A percentile compares a stretch with the other conserved stretches of the same genome.
phyloP scores from a whole-genome alignment of 2,888 invertebrate genomes.

The Yponomeuta cagnagella region DNA sequence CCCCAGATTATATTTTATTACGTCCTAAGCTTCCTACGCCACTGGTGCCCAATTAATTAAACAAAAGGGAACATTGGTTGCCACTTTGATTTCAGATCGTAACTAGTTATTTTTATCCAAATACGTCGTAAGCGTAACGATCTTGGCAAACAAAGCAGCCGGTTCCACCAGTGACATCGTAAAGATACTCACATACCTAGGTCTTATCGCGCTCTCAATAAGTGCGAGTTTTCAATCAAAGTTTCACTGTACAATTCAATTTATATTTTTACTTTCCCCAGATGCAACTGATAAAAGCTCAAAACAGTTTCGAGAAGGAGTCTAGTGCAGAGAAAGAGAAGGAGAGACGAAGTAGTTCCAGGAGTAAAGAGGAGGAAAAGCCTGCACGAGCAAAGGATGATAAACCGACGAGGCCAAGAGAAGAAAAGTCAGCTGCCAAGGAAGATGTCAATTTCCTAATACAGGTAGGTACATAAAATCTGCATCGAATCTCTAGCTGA shows the following conservation, averaged over 20 bases:
- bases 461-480: conserved; percentile 45
- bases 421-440: conserved; percentile 49
- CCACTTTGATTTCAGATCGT: not conserved
- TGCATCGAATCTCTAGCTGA: too few relatives aligned
- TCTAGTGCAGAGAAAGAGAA: conserved; percentile 34
- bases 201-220: not conserved
- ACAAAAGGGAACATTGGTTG: not conserved
- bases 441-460: conserved; percentile 70
- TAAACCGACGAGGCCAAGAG: conserved; percentile 34
- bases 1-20: too few relatives aligned
- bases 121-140: not conserved
- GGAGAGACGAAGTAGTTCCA: conserved; percentile 61
- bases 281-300: conserved; percentile 73
- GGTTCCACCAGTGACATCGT: not conserved
- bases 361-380: conserved; percentile 64
- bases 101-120: not conserved
- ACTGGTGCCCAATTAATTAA: not conserved
- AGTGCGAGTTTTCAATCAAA: not conserved
- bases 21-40: not conserved
- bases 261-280: conserved; percentile 36
- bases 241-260: too few relatives aligned
- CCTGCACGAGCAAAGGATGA: conserved; percentile 26
- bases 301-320: conserved; percentile 73
- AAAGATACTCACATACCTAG: too few relatives aligned
- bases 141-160: not conserved